phyloP scores from a whole-genome alignment of 1,140 invertebrate genomes.

The Dendrolimus kikuchii region DNA sequence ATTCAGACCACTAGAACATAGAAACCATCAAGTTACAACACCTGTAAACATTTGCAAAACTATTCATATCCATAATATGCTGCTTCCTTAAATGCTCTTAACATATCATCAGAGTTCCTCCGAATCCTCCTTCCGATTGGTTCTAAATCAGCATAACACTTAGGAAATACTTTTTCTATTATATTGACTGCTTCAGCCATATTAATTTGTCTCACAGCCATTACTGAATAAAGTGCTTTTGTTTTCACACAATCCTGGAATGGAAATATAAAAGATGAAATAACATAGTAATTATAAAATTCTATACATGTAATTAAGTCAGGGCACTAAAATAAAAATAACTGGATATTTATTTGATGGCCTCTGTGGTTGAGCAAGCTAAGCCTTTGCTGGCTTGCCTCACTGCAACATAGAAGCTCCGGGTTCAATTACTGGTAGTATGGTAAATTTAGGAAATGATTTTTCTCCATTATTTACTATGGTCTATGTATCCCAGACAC shows the following conservation, averaged over 20 bases:
- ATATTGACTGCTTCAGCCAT: slow-evolving; percentile 81
- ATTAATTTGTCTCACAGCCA: slow-evolving; percentile 84
- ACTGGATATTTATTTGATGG: too few relatives aligned
- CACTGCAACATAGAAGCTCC: too few relatives aligned
- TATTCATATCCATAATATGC: slow-evolving; percentile 86
- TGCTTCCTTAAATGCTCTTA: slow-evolving; percentile 84
- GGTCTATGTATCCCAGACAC: too few relatives aligned
- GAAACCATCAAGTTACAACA: background rate
- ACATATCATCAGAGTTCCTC: slow-evolving; percentile 83
- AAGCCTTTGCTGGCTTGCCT: too few relatives aligned
- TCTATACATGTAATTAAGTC: too few relatives aligned
- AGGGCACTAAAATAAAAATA: too few relatives aligned
- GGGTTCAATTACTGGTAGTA: too few relatives aligned
- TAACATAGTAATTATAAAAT: too few relatives aligned
- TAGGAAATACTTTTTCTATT: slow-evolving; percentile 91
- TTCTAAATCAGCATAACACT: slow-evolving; percentile 95
- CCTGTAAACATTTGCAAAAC: background rate
- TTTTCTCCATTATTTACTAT: too few relatives aligned
- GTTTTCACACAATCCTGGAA: slow-evolving; percentile 91
- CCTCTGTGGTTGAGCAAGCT: too few relatives aligned
- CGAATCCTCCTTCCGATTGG: slow-evolving; percentile 90
- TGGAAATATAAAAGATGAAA: background rate
- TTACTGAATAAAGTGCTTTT: slow-evolving; percentile 87
- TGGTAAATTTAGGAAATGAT: too few relatives aligned
- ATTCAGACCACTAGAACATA: too few relatives aligned